Evolutionary conservation across 2,797 vertebrate genomes (phyloP).

Genomic region (Sebastes wilsoni): DNA sequence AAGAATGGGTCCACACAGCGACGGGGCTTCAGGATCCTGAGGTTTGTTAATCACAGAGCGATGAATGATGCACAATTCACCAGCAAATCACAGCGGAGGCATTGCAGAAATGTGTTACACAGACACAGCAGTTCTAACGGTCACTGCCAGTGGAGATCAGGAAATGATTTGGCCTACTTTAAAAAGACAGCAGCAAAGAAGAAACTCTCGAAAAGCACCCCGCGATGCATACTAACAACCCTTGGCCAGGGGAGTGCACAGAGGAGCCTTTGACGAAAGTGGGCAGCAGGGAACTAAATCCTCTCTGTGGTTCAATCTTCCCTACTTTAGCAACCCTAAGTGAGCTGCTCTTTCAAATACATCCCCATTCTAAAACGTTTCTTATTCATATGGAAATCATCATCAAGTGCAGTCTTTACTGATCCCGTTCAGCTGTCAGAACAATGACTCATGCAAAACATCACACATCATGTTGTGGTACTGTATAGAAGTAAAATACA

Average conservation of each 20-base stretch:
- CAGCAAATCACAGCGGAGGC: constrained; percentile 4
- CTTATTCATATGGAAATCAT: constrained; percentile 12
- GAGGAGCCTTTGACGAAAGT: constrained; percentile 72
- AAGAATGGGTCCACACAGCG: neutral
- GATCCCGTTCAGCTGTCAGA: neutral
- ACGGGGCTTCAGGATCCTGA: neutral
- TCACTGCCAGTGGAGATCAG: constrained; percentile 5
- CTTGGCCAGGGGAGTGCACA: constrained; percentile 54
- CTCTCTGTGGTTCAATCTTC: constrained; percentile 32
- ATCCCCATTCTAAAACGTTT: neutral
- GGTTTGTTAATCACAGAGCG: constrained; percentile 15
- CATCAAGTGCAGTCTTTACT: neutral
- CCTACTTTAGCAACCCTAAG: constrained; percentile 16
- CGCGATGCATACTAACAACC: constrained; percentile 75
- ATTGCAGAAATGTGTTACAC: neutral
- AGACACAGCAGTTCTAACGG: neutral
- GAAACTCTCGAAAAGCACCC: constrained; percentile 33
- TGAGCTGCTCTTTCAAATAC: constrained; percentile 9
- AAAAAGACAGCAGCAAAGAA: constrained; percentile 13
- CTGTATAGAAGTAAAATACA: neutral
- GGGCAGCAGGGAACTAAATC: constrained; percentile 55
- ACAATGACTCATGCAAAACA: neutral
- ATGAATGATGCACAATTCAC: constrained; percentile 23
- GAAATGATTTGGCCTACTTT: constrained; percentile 14
- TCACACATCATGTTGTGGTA: neutral